These are phyloP conservation scores for Tipula unca DNA, from an alignment of 2,888 invertebrate species.

Conservation along the genomic window DNA sequence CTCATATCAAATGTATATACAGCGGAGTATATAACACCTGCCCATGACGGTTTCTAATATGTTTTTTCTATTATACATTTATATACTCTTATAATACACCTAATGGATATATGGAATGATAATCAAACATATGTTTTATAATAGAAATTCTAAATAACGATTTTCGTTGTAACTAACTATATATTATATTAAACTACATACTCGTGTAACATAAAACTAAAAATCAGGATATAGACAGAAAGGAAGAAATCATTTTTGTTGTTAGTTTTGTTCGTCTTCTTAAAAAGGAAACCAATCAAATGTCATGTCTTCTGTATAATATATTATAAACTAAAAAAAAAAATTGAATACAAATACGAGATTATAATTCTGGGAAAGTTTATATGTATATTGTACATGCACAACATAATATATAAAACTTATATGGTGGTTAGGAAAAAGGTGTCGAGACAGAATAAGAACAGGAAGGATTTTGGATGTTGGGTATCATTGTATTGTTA, in stretches of 20 bases:
- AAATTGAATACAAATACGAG: not conserved
- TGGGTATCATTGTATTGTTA: not conserved
- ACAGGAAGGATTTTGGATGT: not conserved
- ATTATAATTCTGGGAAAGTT: not conserved
- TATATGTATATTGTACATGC: too few species aligned
- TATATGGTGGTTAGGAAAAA: not conserved
- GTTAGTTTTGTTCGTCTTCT: not conserved
- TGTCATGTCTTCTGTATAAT: not conserved
- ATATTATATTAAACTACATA: not conserved
- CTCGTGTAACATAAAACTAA: not conserved
- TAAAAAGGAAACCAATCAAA: not conserved
- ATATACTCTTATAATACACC: not conserved
- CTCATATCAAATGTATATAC: not conserved
- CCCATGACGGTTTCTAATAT: not conserved
- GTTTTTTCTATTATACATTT: not conserved
- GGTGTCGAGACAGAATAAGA: not conserved
- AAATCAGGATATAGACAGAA: not conserved
- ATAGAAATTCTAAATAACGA: not conserved
- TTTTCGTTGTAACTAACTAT: not conserved
- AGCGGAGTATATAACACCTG: not conserved
- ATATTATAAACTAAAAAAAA: not conserved
- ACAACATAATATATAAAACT: too few species aligned
- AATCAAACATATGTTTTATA: not conserved
- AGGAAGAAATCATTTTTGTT: not conserved
- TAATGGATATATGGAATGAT: not conserved